Evolutionary conservation across 2,888 invertebrate species (phyloP), one percentile per base, ranked within the genome.

Genomic region (Campoplex nolae): DNA sequence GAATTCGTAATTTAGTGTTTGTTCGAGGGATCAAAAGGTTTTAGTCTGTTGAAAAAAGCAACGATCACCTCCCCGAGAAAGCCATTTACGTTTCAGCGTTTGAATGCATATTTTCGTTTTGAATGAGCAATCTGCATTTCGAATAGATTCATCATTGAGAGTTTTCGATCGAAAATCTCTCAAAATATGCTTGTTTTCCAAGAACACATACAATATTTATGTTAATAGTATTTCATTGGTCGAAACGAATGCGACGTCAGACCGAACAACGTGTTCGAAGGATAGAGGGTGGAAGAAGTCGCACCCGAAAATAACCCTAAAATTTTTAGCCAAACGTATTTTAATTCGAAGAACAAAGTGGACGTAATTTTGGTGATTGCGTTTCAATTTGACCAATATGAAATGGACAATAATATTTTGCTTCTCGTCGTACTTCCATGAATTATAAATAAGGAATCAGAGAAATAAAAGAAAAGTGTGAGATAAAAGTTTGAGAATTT

Each of bases 401-500:
- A 62, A 32, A 1, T 32, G 3, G 6, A 4, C 28, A 32, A 62
- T n/a, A 62, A 32, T 32, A 32, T 62, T 62, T 6, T 6, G 58
- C 16, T 32, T 32, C 7, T 32, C 32, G 1, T 62, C 6, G 28
- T 32, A 16, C 6, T 13, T 32, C 16, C 6, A 16, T 62, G 16
- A 16, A 32, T 23, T 23, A 16, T 62, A 62, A 32, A 62, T 16
- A 32, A 62, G 16, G 62, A 16, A 62, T 16, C 18, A n/a, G 18
- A 51, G 32, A 62, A 28, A 13, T 42, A 42, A 42, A 32, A 16
- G 13, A 13, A 62, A 62, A 62, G 6, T 16, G 62, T 13, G 16
- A 62, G 16, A 62, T 62, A n/a, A 62, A 32, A 62, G 62, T 62
- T 62, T 62, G 62, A 16, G 32, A 62, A 62, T 62, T 62, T 62